Evolutionary conservation across 2,888 invertebrate genomes (phyloP), one percentile per base, ranked within the genome.

Genomic region (Sphaerophoria rueppellii): DNA sequence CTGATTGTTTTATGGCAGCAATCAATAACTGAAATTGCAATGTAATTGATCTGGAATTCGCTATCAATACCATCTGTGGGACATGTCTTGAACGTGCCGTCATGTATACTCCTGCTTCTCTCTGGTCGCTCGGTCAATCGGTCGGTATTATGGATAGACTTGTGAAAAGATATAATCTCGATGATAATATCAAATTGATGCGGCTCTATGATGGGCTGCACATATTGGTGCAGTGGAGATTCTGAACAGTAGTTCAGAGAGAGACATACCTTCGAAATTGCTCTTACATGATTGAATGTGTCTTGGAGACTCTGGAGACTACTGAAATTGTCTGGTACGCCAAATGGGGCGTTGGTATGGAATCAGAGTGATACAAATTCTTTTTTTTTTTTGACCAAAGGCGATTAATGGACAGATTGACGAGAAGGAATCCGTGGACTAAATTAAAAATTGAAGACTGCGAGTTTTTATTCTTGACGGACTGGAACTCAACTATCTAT

Each of bases 1-100:
- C 81, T 75, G 83, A 83, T 83, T 83, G 83, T 83, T 71, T 83
- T 83, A 72, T 79, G 69, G 76, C 81, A 85, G 76, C 85, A 81
- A 85, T 80, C 85, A 81, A 85, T 85, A 85, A 85, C 76, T 81
- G 52, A 81, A 85, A 85, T 85, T 67, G 85, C 81, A 63, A 81
- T 73, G 81, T 85, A 85, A 85, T 85, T 81, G 85, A 73, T 80
- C 48, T 7, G 85, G 85, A 85, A 85, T 85, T 71, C 61, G 40
- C 72, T 72, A 69, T 76, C 74, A 65, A 72, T 79, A 83, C 71
- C 80, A 67, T 60, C 67, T 61, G 37, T 69, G 61, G 60, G 61
- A 52, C 16, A 71, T 35, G 2, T 14, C 24, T 24, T 52, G 55
- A 60, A 61, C 61, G 79, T 75, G 79, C 57, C 40, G 52, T 70